These are phyloP conservation scores for Ailuropoda melanoleuca DNA, from an alignment of 2,113 vertebrate species.

Conservation along the genomic window DNA sequence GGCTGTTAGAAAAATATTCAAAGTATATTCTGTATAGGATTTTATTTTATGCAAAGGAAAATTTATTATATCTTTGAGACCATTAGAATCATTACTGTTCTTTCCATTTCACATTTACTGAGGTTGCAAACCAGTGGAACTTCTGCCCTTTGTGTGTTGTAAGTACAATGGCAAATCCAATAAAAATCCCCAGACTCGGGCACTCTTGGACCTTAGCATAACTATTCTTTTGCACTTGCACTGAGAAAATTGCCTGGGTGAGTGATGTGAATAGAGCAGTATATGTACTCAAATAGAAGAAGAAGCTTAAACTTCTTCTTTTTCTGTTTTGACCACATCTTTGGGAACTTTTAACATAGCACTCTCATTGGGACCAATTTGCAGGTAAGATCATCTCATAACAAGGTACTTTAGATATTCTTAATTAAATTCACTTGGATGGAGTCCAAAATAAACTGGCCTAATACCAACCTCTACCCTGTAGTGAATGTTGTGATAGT, in stretches of 20 bases:
- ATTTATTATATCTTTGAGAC: conserved; percentile 31
- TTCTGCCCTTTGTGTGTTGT: background rate
- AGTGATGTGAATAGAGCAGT: background rate
- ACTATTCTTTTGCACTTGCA: background rate
- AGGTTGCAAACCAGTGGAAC: background rate
- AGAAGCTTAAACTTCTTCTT: background rate
- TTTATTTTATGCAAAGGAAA: conserved; percentile 8
- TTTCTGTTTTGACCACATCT: background rate
- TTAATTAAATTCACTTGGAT: conserved; percentile 47
- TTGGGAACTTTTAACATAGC: background rate
- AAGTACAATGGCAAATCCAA: background rate
- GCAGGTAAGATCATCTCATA: conserved; percentile 28
- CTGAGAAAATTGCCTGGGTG: background rate
- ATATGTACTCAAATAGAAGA: background rate
- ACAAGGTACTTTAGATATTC: conserved; percentile 16
- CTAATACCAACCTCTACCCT: background rate
- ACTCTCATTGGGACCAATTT: conserved; percentile 49
- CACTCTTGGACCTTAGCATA: background rate
- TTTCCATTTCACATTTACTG: background rate
- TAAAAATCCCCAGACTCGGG: background rate
- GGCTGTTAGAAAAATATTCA: background rate
- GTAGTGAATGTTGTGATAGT: background rate
- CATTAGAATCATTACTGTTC: background rate
- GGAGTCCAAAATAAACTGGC: background rate
- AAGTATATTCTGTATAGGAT: background rate